Evolutionary conservation across 2,113 vertebrate species (phyloP).

Genomic region (Porphyrio hochstetteri): DNA sequence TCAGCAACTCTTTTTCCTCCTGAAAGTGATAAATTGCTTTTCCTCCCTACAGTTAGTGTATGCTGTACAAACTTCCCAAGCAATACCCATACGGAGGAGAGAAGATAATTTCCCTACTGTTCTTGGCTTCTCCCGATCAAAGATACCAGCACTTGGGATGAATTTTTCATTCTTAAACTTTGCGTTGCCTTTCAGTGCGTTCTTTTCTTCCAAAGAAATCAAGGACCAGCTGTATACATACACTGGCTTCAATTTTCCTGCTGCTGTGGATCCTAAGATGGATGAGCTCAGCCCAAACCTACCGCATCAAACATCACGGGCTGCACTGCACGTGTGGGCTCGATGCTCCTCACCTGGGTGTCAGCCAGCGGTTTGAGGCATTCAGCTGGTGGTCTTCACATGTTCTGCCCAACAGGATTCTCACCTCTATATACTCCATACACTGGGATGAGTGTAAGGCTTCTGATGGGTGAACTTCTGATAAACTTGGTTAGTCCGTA

Average conservation of each 20-base stretch:
- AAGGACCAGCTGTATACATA: background rate
- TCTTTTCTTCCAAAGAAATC: background rate
- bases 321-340: background rate
- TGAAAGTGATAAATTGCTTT: conserved; percentile 48
- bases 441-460: background rate
- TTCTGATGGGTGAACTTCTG: background rate
- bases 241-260: background rate
- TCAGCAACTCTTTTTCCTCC: conserved; percentile 32
- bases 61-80: background rate
- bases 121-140: background rate
- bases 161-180: background rate
- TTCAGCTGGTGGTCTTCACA: background rate
- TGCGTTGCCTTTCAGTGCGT: background rate
- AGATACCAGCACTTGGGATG: background rate
- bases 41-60: background rate
- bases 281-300: background rate
- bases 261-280: background rate
- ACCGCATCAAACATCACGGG: background rate
- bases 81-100: background rate
- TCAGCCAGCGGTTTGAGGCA: background rate
- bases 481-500: background rate
- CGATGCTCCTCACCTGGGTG: background rate
- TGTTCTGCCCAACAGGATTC: background rate
- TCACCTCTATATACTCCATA: background rate
- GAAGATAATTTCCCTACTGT: background rate